A percentile compares a stretch with the other conserved stretches of the same genome.
Evolutionary conservation across 2,797 vertebrate species (phyloP).

Genomic region (Coccyzus lansbergi): DNA sequence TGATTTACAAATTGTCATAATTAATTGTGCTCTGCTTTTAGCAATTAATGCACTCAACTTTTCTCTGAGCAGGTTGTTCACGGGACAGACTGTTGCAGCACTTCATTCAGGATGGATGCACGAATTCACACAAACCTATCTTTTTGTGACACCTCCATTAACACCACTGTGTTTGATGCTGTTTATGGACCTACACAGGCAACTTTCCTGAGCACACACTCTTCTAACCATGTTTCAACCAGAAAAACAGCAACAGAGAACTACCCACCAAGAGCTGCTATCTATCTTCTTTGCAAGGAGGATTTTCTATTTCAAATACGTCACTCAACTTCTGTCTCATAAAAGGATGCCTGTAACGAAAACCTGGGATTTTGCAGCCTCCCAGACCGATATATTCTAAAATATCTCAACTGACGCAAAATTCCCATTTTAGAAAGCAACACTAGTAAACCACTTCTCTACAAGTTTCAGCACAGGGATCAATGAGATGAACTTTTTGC

Average conservation of each 20-base stretch:
- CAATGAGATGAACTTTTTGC: background rate
- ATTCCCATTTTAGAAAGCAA: background rate
- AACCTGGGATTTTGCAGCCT: background rate
- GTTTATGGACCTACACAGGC: background rate
- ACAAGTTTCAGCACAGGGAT: accelerated
- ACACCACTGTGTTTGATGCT: background rate
- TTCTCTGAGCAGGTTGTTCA: background rate
- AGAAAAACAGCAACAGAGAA: background rate
- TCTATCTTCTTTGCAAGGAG: background rate
- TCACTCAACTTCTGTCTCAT: background rate
- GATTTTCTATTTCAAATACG: background rate
- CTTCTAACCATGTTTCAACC: background rate
- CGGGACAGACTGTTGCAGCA: background rate
- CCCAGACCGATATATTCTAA: background rate
- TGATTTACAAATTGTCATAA: background rate
- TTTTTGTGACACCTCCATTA: background rate
- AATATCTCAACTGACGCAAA: background rate
- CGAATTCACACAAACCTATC: background rate
- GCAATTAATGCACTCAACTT: background rate
- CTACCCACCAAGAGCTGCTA: background rate
- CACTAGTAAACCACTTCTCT: background rate
- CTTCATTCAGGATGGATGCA: background rate
- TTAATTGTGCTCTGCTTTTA: background rate
- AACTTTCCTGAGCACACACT: background rate
- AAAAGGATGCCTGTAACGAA: background rate